Evolutionary conservation across 2,113 vertebrate genomes (phyloP), one percentile per base, ranked within the genome.

Genomic region (Saccopteryx leptura): DNA sequence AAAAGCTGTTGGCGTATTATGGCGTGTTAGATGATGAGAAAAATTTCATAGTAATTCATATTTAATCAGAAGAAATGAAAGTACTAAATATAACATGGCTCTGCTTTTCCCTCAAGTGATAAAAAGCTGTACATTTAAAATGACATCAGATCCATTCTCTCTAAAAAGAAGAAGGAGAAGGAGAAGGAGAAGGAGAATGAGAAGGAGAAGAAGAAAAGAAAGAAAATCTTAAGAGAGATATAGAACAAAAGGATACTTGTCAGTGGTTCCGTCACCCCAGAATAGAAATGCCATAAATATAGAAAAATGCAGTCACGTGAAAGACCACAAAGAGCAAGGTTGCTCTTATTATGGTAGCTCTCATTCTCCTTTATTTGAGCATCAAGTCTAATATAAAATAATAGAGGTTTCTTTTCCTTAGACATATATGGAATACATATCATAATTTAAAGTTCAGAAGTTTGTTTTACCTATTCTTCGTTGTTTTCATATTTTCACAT

Each of bases 11-110:
- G 99, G 99, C 99, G 97, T 99, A 99, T 99, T 99, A 99, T 99
- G 99, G 99, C 98, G 98, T 99, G 99, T 99, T 99, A 99, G 99
- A 99, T 99, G 99, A 99, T 99, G 99, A 99, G 99, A 99, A 99
- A 99, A 99, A 99, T 99, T 99, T 99, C 99, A 99, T 99, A 99
- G 99, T 99, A 99, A 99, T 99, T 99, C 99, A 99, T 99, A 99
- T 99, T 99, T 99, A 99, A 99, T 99, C 99, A 99, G 99, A 99
- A 99, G 99, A 99, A 99, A 99, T 99, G 99, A 99, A 99, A 99
- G 99, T 99, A 99, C 99, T 99, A 99, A 99, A 99, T 99, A 99
- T 99, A 99, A 99, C 99, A 99, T 99, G 98, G 98, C 98, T 99
- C 98, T 98, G 98, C 99, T 99, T 99, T 99, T 99, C 99, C 99